Percentiles rank a stretch among this genome's conserved stretches.
These are phyloP conservation scores for Volucella bombylans DNA, from an alignment of 2,888 invertebrate species.

Conservation along the genomic window DNA sequence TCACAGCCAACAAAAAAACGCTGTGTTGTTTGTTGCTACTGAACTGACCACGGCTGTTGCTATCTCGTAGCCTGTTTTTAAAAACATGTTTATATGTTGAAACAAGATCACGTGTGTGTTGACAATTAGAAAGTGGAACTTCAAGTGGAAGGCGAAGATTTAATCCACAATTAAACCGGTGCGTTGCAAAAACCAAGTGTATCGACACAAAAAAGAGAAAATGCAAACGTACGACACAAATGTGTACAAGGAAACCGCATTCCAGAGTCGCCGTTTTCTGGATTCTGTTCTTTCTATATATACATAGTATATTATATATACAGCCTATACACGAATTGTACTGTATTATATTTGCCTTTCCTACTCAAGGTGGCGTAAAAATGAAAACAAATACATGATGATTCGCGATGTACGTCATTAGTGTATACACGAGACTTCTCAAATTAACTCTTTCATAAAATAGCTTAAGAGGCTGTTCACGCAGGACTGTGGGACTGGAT, in stretches of 20 bases:
- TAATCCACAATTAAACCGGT: too few relatives aligned
- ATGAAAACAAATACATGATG: background rate
- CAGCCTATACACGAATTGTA: background rate
- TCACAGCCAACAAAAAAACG: background rate
- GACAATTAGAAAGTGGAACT: background rate
- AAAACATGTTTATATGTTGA: background rate
- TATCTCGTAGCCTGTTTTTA: background rate
- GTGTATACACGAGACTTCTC: conserved; percentile 17
- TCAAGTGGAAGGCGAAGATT: background rate
- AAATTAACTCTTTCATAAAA: background rate
- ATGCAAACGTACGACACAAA: background rate
- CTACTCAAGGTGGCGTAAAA: background rate
- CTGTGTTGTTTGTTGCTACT: background rate
- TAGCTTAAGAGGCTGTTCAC: too few relatives aligned
- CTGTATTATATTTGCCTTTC: background rate
- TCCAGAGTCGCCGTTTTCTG: conserved; percentile 1
- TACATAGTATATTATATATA: too few relatives aligned
- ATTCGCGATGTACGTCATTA: background rate
- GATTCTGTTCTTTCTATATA: background rate
- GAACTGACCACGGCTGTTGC: background rate
- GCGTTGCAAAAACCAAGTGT: too few relatives aligned
- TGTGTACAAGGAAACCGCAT: conserved; percentile 1
- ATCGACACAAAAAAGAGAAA: background rate
- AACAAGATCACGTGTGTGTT: background rate
- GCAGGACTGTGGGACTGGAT: too few relatives aligned